Percentiles rank a stretch among this genome's conserved stretches.
These are phyloP conservation scores for Pedionomus torquatus DNA, from an alignment of 2,113 vertebrate species.

Conservation along the genomic window DNA sequence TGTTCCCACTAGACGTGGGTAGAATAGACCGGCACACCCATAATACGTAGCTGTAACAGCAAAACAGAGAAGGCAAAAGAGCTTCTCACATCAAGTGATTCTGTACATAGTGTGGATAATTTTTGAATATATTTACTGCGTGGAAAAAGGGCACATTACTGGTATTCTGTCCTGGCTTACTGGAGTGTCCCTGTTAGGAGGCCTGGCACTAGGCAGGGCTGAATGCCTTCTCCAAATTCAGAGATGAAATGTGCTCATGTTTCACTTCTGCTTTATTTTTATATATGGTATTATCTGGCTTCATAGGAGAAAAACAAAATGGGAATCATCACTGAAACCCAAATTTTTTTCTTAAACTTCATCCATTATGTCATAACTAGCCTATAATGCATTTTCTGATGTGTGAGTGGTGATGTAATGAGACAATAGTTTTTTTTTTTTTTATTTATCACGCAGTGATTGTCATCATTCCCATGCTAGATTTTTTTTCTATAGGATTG, in stretches of 20 bases:
- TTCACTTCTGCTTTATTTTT: constrained; percentile 26
- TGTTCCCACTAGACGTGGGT: neutral
- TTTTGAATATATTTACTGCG: neutral
- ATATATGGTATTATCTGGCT: neutral
- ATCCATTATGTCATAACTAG: neutral
- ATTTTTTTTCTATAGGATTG: constrained; percentile 21
- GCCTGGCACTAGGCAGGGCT: neutral
- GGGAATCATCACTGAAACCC: neutral
- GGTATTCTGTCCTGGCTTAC: neutral
- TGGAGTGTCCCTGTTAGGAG: neutral
- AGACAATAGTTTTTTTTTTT: neutral
- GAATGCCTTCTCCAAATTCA: neutral
- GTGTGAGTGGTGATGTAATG: neutral
- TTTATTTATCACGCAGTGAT: neutral
- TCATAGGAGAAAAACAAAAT: neutral
- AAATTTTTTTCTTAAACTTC: neutral
- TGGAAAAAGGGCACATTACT: neutral
- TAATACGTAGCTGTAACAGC: rapidly evolving
- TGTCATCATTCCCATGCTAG: neutral
- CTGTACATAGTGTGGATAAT: neutral
- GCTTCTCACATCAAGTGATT: neutral
- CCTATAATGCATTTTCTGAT: neutral
- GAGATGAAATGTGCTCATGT: neutral
- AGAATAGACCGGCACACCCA: neutral
- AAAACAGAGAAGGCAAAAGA: neutral